These are phyloP conservation scores for Hypercompe scribonia DNA, from an alignment of 2,888 invertebrate species.

Conservation along the genomic window DNA sequence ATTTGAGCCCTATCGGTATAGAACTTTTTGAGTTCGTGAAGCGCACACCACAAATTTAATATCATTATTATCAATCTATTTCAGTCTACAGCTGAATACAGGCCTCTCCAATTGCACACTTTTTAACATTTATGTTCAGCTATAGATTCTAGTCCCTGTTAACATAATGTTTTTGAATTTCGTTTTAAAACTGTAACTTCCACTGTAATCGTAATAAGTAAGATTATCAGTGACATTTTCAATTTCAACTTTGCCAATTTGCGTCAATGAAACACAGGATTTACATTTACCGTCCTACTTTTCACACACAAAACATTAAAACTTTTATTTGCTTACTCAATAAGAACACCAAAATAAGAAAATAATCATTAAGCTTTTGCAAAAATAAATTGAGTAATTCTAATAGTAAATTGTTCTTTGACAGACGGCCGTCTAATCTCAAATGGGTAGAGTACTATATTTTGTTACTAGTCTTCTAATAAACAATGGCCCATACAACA, in stretches of 20 bases:
- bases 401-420: background rate
- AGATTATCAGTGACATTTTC: background rate
- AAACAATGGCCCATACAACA: too few species aligned
- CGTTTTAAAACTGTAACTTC: too few species aligned
- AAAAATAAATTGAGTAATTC: background rate
- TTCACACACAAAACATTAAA: background rate
- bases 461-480: background rate
- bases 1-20: too few species aligned
- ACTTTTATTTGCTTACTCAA: background rate
- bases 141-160: too few species aligned
- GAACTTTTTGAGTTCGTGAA: too few species aligned
- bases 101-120: too few species aligned
- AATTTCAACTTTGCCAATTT: background rate
- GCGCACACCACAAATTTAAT: too few species aligned
- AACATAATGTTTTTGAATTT: too few species aligned
- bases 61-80: too few species aligned
- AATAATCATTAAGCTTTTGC: background rate
- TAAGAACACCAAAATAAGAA: background rate
- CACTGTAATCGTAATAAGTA: background rate
- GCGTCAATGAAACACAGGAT: background rate
- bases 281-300: background rate
- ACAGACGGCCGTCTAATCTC: background rate
- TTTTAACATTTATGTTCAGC: too few species aligned
- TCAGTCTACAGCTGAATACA: too few species aligned
- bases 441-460: background rate